Base-by-base conservation (phyloP, 2,888 invertebrate genomes). In the Drosophila glabriapex region DNA sequence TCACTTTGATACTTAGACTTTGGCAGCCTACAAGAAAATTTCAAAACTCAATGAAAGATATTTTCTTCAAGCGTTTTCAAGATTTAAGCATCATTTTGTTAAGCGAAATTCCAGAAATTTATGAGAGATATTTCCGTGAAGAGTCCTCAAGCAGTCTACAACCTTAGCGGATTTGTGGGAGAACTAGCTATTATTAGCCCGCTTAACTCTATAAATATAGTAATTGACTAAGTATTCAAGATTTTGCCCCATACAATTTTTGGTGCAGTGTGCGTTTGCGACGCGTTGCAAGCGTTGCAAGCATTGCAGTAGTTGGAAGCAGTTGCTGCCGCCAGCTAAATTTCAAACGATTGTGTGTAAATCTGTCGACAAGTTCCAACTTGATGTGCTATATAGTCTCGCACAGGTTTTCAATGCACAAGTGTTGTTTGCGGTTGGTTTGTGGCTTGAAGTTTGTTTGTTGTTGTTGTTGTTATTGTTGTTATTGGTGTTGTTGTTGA, bases 321-420 rank as follows among this genome's bases (percentile, higher is more conserved):
- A 46, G 22, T 25, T 41, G 28, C 35, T 52, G 68, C 55, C 37
- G 79, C 70, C 55, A 82, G 74, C 68, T 59, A 69, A 62, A 60
- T 83, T 81, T 81, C 58, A 79, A 66, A 71, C 69, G 82, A 82
- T 85, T 80, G 79, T 85, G 80, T 85, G 83, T 85, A 85, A 85
- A 81, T 88, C 81, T 76, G 79, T 83, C 85, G 77, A 78, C 80
- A 78, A 69, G 62, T 78, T 69, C 43, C 76, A 84, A 69, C 73
- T 78, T 63, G 64, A 70, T 82, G 82, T 66, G 82, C 76, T 78
- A 70, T 72, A 76, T 72, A 81, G 54, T 70, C 62, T 35, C 25
- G 53, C 49, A 46, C 63, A 46, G 56, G 66, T 61, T 65, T 78
- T 78, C 75, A 79, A 76, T 67, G 67, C 61, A 68, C 78, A 79